Base-by-base conservation (phyloP, 2,113 vertebrate genomes). In the Varanus komodoensis region DNA sequence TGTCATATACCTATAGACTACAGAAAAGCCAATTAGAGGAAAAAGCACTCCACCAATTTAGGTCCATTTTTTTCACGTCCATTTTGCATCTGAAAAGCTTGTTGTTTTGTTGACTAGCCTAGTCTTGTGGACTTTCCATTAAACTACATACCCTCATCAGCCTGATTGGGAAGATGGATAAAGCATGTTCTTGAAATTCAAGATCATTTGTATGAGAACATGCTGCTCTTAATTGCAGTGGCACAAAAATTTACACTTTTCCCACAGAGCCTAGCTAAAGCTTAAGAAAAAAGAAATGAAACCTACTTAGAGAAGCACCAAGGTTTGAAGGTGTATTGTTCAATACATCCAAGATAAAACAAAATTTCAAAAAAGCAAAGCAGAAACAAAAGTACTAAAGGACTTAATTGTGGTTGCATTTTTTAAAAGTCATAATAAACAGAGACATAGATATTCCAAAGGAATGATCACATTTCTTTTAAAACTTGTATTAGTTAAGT, bases 51-150 rank as follows among this genome's bases (percentile, higher is more conserved):
- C 9, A 77, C 57, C 79, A 90, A 85, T 32, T 82, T 92, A 91
- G 12, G 82, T 0, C 23, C 0, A 88, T 71, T 71, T 90, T 25
- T 64, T 82, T 93, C 19, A 81, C 1, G 9, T 25, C 4, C 1
- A 0, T 75, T 82, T 32, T 84, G 9, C 23, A 93, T 3, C n/a
- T 27, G 27, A 91, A 44, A 89, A 2, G 5, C 44, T 79, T 79
- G 38, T 79, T 79, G 1, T 1, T 78, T 92, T 23, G 6, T 79
- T 82, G 87, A 38, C 89, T 74, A 71, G 68, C 87, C 12, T 6
- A 90, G 52, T 69, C 79, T 50, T 0, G 88, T 38, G 88, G 87
- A 89, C n/a, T 84, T 90, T 92, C 0, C 14, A 93, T 9, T 32
- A 84, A 44, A 83, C 23, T 83, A 14, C 12, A 83, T 34, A 44